phyloP scores from a whole-genome alignment of 2,888 invertebrate species.

The Philhelius pedissequus region DNA sequence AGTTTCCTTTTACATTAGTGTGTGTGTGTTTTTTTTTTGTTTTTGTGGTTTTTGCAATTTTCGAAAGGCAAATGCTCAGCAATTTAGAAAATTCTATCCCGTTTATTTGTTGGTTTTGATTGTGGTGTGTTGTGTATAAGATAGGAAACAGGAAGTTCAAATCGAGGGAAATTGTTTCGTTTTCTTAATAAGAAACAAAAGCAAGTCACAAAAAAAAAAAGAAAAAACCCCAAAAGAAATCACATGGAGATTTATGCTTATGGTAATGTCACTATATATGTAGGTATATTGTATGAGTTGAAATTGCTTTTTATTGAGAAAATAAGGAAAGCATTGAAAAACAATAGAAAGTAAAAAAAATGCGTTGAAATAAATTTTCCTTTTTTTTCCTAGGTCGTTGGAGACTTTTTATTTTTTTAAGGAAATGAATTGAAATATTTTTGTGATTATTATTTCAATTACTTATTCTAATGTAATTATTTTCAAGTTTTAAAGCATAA shows the following conservation, averaged over 20 bases:
- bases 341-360: constrained; percentile 3
- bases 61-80: constrained; percentile 6
- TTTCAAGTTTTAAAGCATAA: background rate
- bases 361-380: background rate
- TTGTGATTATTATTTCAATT: constrained; percentile 17
- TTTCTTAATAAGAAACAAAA: constrained; percentile 36
- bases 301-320: constrained; percentile 32
- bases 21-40: background rate
- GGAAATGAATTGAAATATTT: background rate
- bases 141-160: background rate
- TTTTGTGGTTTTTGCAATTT: constrained; percentile 16
- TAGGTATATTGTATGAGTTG: no score
- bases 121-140: background rate
- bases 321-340: background rate
- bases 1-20: background rate
- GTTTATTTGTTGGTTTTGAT: background rate
- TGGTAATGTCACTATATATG: constrained; percentile 51
- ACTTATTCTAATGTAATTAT: constrained; percentile 12
- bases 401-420: background rate
- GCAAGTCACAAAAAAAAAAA: background rate
- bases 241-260: constrained; percentile 58
- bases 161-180: background rate
- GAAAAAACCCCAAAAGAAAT: constrained; percentile 19
- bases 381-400: background rate
- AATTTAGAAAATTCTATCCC: constrained; percentile 1